Base-by-base conservation (phyloP, 2,888 invertebrate genomes). In the Tortrix viridana region DNA sequence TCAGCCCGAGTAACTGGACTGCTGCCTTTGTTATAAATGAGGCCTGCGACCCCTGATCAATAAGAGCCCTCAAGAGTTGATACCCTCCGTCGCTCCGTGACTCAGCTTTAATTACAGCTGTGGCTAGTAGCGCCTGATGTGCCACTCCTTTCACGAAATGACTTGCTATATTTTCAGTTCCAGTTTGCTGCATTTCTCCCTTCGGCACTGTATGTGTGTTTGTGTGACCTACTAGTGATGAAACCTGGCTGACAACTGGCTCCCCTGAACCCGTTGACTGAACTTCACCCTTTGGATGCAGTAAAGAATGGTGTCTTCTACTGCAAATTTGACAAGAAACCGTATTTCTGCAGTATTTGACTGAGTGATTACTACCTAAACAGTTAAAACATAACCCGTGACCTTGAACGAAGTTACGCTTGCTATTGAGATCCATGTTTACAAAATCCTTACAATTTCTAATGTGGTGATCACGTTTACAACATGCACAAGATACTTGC, bases 1-100 rank as follows among this genome's bases (percentile, higher is more conserved):
- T 52, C 3, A 64, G 49, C 4, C 60, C 65, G 14, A 66, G 53
- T 14, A 49, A n/a, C 20, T 67, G 65, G 12, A 32, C 60, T 6
- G 61, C 60, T 46, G 58, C 41, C 47, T 65, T 65, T 3, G 66
- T 66, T 0, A 69, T 60, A 41, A 69, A 66, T 1, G 60, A 66
- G 3, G 67, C 65, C 26, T 69, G 58, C 16, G 69, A 67, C 2
- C 69, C 67, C 46, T 66, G 67, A 48, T 65, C 67, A n/a, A 67
- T 32, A 32, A 67, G 26, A 19, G 61, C 65, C 47, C 64, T 41
- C 5, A 68, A n/a, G 7, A 41, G 16, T n/a, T 53, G 53, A 16
- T 53, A 41, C 37, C 9, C 41, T 23, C 23, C 47, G 4, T n/a
- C 22, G 22, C 23, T 22, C 3, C 6, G 38, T 38, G 47, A 48